Conservation (phyloP, 1,140 invertebrate species). For the Bactericera cockerelli region DNA sequence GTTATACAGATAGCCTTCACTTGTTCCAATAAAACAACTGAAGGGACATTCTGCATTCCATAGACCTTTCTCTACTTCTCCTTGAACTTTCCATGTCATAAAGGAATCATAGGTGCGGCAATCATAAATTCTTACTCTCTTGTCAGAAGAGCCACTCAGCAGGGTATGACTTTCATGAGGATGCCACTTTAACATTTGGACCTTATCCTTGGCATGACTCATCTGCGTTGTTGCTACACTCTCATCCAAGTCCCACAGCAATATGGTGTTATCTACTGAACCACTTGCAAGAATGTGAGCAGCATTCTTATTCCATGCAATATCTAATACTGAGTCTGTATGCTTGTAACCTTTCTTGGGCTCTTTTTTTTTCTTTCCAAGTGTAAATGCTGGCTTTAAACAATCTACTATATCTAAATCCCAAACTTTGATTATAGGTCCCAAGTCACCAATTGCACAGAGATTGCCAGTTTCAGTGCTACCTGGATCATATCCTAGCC, state of each 20-base stretch:
- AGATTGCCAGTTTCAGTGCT: conserved; percentile 48
- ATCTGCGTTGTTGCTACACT: conserved; percentile 55
- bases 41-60: conserved; percentile 67
- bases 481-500: conserved; percentile 67
- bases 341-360: conserved; percentile 44
- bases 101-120: conserved; percentile 46
- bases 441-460: conserved; percentile 82
- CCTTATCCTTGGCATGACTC: conserved; percentile 58
- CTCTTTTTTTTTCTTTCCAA: conserved; percentile 56
- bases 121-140: conserved; percentile 53
- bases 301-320: conserved; percentile 75
- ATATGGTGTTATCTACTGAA: conserved; percentile 72
- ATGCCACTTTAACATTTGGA: conserved; percentile 79
- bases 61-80: conserved; percentile 73
- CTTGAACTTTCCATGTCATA: conserved; percentile 51
- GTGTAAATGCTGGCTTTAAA: conserved; percentile 65
- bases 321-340: conserved; percentile 74
- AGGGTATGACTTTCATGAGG: conserved; percentile 62
- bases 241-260: conserved; percentile 86
- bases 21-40: conserved; percentile 59
- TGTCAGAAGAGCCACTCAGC: conserved; percentile 54
- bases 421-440: conserved; percentile 83
- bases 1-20: conserved; percentile 59
- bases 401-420: conserved; percentile 84
- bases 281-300: conserved; percentile 77